Conservation (phyloP, 2,113 vertebrate species). For the Lipophrys pholis region DNA sequence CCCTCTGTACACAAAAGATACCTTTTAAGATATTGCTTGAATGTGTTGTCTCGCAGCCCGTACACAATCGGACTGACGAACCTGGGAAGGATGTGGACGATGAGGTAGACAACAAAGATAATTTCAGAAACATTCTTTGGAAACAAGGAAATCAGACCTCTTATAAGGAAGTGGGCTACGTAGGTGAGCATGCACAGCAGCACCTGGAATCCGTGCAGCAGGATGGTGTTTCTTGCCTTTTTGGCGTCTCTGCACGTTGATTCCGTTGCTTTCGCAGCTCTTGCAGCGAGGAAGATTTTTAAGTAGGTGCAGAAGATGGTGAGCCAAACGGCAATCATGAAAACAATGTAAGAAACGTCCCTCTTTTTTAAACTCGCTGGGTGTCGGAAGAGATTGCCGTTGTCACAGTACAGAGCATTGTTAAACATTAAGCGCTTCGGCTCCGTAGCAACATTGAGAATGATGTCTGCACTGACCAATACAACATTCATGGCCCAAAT, state of each 20-base stretch:
- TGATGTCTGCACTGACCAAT: conserved; percentile 55
- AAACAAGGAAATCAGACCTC: conserved; percentile 7
- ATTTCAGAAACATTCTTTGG: neutral
- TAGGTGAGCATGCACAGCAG: conserved; percentile 66
- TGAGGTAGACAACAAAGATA: conserved; percentile 31
- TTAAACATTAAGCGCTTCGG: conserved; percentile 32
- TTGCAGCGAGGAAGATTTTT: conserved; percentile 59
- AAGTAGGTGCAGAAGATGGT: conserved; percentile 64
- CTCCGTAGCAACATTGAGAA: conserved; percentile 55
- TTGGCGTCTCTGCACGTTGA: conserved; percentile 15
- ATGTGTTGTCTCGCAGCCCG: conserved; percentile 71
- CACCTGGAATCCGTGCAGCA: conserved; percentile 59
- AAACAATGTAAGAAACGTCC: conserved; percentile 38
- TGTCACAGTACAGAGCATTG: conserved; percentile 42
- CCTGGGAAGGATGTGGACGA: conserved; percentile 69
- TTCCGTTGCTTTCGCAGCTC: conserved; percentile 29
- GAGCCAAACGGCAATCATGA: conserved; percentile 57
- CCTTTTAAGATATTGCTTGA: conserved; percentile 68
- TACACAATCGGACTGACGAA: conserved; percentile 79
- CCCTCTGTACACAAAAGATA: conserved; percentile 27
- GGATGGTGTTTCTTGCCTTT: conserved; percentile 52
- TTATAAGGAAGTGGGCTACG: neutral
- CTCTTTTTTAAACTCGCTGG: conserved; percentile 52
- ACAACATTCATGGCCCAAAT: conserved; percentile 63
- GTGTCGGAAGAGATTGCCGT: conserved; percentile 42